These are phyloP conservation scores for Caenorhabditis imperialis DNA, from an alignment of 2,888 invertebrate genomes.

Conservation along the genomic window DNA sequence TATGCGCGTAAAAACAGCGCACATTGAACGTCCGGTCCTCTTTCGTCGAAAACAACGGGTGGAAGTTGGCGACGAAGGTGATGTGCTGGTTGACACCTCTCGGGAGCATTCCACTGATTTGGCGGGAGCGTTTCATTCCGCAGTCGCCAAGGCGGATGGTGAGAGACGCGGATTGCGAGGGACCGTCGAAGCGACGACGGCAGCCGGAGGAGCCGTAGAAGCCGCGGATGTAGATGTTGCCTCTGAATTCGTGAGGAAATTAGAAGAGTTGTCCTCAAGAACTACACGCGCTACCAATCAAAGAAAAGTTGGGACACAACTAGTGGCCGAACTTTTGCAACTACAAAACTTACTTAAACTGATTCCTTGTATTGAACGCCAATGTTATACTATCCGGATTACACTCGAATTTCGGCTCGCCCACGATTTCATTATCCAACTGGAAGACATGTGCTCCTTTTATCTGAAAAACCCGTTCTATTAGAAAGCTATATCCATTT, in stretches of 20 bases:
- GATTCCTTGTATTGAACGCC: constrained; percentile 60
- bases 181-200: constrained; percentile 68
- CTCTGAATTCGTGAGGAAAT: constrained; percentile 58
- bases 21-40: constrained; percentile 75
- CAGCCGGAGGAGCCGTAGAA: constrained; percentile 68
- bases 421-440: constrained; percentile 67
- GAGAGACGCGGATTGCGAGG: constrained; percentile 60
- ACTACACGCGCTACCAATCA: too few species aligned
- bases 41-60: constrained; percentile 73
- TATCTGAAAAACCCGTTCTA: constrained; percentile 27
- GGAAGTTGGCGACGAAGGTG: constrained; percentile 73
- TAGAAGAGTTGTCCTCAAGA: too few species aligned
- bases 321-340: too few species aligned
- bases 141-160: constrained; percentile 72
- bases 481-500: too few species aligned
- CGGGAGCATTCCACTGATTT: constrained; percentile 69
- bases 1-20: constrained; percentile 73
- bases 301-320: not conserved
- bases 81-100: constrained; percentile 70
- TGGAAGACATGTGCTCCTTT: constrained; percentile 22
- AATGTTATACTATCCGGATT: constrained; percentile 66
- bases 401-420: constrained; percentile 67
- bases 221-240: constrained; percentile 74
- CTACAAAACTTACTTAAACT: constrained; percentile 62
- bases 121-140: constrained; percentile 73